A percentile compares a stretch with the other conserved stretches of the same genome.
phyloP scores from a whole-genome alignment of 2,113 vertebrate species.

The Xyliphius kryptos region DNA sequence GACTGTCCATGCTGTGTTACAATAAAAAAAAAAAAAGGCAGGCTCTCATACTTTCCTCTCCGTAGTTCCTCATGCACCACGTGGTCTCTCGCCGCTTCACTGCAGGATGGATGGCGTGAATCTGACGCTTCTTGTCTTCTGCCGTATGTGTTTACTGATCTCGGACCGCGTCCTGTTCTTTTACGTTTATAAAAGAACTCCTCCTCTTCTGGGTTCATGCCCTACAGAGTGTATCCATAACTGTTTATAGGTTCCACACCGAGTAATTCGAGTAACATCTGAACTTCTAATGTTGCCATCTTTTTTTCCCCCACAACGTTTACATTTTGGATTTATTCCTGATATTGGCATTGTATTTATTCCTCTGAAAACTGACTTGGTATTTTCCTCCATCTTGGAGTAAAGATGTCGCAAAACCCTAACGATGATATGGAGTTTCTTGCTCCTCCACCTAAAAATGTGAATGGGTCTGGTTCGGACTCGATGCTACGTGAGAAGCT shows the following conservation, averaged over 20 bases:
- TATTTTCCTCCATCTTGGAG: conserved; percentile 6
- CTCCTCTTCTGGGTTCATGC: conserved; percentile 55
- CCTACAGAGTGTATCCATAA: conserved; percentile 50
- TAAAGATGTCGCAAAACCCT: conserved; percentile 62
- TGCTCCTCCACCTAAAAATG: conserved; percentile 71
- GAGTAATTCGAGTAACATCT: conserved; percentile 16
- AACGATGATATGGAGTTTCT: conserved; percentile 55
- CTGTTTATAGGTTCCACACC: conserved; percentile 44
- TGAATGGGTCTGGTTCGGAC: conserved; percentile 88
- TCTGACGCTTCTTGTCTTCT: conserved; percentile 51
- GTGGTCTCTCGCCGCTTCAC: conserved; percentile 49
- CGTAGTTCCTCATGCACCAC: conserved; percentile 46
- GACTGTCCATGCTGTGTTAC: conserved; percentile 6
- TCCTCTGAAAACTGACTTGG: conserved; percentile 2
- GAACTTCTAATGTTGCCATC: conserved; percentile 24
- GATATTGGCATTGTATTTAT: no score
- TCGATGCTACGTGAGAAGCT: conserved; percentile 74
- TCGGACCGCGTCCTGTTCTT: conserved; percentile 50
- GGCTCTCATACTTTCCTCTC: conserved; percentile 44
- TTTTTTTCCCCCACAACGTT: not conserved
- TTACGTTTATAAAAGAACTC: conserved; percentile 56
- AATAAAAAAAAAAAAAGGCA: conserved; percentile 15
- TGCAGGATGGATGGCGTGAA: conserved; percentile 69
- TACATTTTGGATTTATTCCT: conserved; percentile 31
- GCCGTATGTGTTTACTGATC: conserved; percentile 49